Percentiles rank a stretch among this genome's conserved stretches.
These are phyloP conservation scores for Habroteleia sp. DNA, from an alignment of 2,888 invertebrate species.

Conservation along the genomic window DNA sequence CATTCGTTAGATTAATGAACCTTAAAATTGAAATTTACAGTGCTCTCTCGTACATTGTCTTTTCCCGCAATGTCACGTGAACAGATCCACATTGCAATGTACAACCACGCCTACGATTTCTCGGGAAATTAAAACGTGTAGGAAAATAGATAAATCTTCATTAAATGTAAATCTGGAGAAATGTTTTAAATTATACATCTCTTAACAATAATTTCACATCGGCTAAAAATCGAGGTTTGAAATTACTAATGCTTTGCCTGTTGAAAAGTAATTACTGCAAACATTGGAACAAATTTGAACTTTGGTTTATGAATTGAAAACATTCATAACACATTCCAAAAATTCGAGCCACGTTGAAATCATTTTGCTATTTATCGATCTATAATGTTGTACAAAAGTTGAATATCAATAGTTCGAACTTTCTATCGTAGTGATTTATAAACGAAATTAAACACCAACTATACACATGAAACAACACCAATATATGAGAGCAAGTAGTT, in stretches of 20 bases:
- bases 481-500: neutral
- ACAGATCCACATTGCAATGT: slow-evolving; percentile 45
- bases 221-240: too few relatives aligned
- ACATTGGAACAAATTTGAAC: too few relatives aligned
- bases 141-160: slow-evolving; percentile 47
- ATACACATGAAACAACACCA: slow-evolving; percentile 1
- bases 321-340: too few relatives aligned
- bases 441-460: slow-evolving; percentile 32
- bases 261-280: too few relatives aligned
- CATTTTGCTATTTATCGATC: slow-evolving; percentile 1
- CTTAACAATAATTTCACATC: too few relatives aligned
- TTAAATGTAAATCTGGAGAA: slow-evolving; percentile 26
- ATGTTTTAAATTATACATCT: slow-evolving; percentile 25
- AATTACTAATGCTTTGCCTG: too few relatives aligned
- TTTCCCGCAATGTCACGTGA: slow-evolving; percentile 38
- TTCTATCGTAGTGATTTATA: slow-evolving; percentile 40
- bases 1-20: slow-evolving; percentile 48
- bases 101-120: slow-evolving; percentile 57
- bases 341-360: slow-evolving; percentile 3
- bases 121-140: slow-evolving; percentile 52
- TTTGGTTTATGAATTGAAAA: too few relatives aligned
- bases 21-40: slow-evolving; percentile 56
- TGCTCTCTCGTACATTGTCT: slow-evolving; percentile 35
- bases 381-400: slow-evolving; percentile 8
- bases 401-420: slow-evolving; percentile 25